Conservation (phyloP, 2,797 vertebrate species). For the Diceros bicornis region DNA sequence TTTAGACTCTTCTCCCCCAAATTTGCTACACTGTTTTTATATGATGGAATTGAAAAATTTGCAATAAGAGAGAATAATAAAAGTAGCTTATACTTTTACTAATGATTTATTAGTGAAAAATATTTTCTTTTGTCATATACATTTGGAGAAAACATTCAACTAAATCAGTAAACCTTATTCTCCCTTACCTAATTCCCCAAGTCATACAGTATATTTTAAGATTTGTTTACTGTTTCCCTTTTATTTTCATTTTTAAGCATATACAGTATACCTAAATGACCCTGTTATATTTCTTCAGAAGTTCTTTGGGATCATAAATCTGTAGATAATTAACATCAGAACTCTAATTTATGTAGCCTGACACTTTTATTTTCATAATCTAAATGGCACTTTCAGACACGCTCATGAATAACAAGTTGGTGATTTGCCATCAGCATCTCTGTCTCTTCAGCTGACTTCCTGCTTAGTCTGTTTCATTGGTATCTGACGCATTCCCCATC, state of each 20-base stretch:
- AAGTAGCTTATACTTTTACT: neutral
- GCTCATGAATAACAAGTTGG: neutral
- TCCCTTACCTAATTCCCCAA: neutral
- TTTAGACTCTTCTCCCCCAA: neutral
- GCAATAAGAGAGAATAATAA: neutral
- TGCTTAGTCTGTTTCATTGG: neutral
- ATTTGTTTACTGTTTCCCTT: conserved; percentile 22
- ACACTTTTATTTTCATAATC: conserved; percentile 29
- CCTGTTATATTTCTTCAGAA: conserved; percentile 6
- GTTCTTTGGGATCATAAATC: conserved; percentile 36
- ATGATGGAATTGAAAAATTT: neutral
- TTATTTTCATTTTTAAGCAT: conserved; percentile 18
- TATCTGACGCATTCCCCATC: neutral
- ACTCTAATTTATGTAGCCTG: conserved; percentile 17
- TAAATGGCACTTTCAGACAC: neutral
- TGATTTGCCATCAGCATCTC: conserved; percentile 9
- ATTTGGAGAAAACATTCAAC: neutral
- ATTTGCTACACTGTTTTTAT: conserved; percentile 18
- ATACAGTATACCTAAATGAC: neutral
- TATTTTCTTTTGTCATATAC: neutral
- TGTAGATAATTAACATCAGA: neutral
- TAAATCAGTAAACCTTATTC: neutral
- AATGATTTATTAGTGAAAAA: conserved; percentile 47
- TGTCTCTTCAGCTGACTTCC: neutral
- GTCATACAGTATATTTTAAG: neutral